phyloP scores from a whole-genome alignment of 2,888 invertebrate genomes.

The Tiliacea aurago region DNA sequence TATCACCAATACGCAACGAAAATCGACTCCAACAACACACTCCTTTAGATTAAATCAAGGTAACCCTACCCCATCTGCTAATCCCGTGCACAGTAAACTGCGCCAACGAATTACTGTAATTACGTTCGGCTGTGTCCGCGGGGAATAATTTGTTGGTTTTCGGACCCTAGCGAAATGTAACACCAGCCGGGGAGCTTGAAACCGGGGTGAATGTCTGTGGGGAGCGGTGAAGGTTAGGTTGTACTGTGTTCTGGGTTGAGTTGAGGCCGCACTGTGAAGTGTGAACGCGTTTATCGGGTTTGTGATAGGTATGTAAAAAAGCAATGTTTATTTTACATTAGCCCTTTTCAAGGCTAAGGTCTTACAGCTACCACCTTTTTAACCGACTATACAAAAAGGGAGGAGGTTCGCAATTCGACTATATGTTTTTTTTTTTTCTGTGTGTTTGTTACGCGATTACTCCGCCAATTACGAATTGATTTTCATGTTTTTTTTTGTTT shows the following conservation, averaged over 20 bases:
- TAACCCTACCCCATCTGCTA: constrained; percentile 64
- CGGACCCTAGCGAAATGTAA: constrained; percentile 67
- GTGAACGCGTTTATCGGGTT: constrained; percentile 20
- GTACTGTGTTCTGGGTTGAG: constrained; percentile 4
- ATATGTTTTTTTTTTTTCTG: no score
- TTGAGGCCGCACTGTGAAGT: constrained; percentile 25
- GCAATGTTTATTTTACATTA: not conserved
- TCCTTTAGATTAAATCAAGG: constrained; percentile 65
- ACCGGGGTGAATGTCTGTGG: constrained; percentile 46
- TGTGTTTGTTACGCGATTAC: no score
- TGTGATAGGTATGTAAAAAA: not conserved
- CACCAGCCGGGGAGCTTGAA: constrained; percentile 52
- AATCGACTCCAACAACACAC: constrained; percentile 47
- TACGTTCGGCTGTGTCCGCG: constrained; percentile 78
- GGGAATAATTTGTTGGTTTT: constrained; percentile 73
- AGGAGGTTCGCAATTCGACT: no score
- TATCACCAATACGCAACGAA: constrained; percentile 23
- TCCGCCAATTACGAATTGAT: no score
- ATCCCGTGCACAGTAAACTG: constrained; percentile 74
- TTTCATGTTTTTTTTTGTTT: no score
- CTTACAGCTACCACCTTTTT: no score
- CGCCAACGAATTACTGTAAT: constrained; percentile 86
- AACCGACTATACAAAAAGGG: no score
- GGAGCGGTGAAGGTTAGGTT: constrained; percentile 44
- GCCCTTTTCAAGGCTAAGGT: not conserved